phyloP scores from a whole-genome alignment of 2,888 invertebrate genomes.

The Dendrolimus pini region DNA sequence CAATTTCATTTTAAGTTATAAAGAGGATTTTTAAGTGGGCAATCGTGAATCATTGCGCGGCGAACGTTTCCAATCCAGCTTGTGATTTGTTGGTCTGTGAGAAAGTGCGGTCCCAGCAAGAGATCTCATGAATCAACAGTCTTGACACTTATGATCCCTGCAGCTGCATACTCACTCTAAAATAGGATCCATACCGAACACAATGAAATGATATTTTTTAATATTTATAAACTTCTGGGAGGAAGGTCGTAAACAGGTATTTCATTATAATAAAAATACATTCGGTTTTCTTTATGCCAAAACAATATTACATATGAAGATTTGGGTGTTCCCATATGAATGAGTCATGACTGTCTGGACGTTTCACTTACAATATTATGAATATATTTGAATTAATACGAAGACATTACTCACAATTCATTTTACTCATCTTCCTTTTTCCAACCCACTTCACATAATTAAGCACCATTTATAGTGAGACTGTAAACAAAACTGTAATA shows the following conservation, averaged over 20 bases:
- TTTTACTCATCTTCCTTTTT: too few species aligned
- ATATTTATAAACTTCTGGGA: slow-evolving; percentile 19
- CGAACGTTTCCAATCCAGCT: slow-evolving; percentile 33
- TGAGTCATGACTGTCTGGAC: not conserved
- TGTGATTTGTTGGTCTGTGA: slow-evolving; percentile 58
- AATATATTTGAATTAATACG: not conserved
- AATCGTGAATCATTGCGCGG: slow-evolving; percentile 49
- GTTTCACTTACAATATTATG: not conserved
- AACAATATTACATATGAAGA: not conserved
- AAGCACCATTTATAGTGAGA: too few species aligned
- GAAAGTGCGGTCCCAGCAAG: slow-evolving; percentile 57
- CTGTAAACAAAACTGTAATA: too few species aligned
- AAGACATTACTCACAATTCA: too few species aligned
- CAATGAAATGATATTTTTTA: slow-evolving; percentile 14
- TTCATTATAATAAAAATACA: slow-evolving; percentile 8
- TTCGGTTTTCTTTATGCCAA: not conserved
- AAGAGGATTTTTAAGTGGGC: slow-evolving; percentile 50
- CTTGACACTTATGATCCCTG: slow-evolving; percentile 53
- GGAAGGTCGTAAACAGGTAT: slow-evolving; percentile 7
- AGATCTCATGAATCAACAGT: slow-evolving; percentile 59
- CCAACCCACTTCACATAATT: too few species aligned
- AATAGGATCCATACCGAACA: slow-evolving; percentile 33
- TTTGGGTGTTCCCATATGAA: not conserved
- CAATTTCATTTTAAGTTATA: slow-evolving; percentile 62
- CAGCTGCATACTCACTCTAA: slow-evolving; percentile 48